Percentiles rank a stretch among this genome's conserved stretches.
Evolutionary conservation across 2,888 invertebrate species (phyloP).

Genomic region (Heliconius cydno): DNA sequence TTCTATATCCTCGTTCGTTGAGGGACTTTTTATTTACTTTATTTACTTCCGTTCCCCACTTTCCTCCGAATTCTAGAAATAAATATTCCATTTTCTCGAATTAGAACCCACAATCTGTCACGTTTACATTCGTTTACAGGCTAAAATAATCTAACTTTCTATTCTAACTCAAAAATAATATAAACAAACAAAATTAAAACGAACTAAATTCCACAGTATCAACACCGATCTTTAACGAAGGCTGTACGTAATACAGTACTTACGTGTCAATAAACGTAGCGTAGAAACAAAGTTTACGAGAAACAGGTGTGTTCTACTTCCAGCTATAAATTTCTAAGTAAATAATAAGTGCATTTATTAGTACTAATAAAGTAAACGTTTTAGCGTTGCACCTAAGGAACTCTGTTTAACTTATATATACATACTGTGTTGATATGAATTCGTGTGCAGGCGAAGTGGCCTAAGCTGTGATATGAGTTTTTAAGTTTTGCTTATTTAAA

Average conservation of each 20-base stretch:
- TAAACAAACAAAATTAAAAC: constrained; percentile 11
- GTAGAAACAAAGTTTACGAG: constrained; percentile 67
- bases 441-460: background rate
- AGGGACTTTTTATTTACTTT: too few relatives aligned
- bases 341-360: constrained; percentile 79
- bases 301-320: constrained; percentile 62
- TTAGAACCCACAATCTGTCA: too few relatives aligned
- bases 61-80: too few relatives aligned
- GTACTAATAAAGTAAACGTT: constrained; percentile 63
- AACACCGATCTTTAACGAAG: constrained; percentile 16
- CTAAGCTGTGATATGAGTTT: background rate
- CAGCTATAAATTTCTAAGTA: constrained; percentile 71
- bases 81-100: too few relatives aligned
- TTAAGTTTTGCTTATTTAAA: background rate
- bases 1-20: too few relatives aligned
- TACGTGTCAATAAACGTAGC: constrained; percentile 53
- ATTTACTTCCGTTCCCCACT: too few relatives aligned
- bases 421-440: constrained; percentile 33
- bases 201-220: constrained; percentile 5
- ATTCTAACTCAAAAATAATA: background rate
- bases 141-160: background rate
- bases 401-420: constrained; percentile 38
- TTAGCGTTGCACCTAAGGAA: constrained; percentile 36
- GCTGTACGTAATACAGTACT: constrained; percentile 20
- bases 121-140: too few relatives aligned